Percentiles rank a stretch among this genome's conserved stretches.
phyloP scores from a whole-genome alignment of 2,113 vertebrate species.

The Climacteris rufus region DNA sequence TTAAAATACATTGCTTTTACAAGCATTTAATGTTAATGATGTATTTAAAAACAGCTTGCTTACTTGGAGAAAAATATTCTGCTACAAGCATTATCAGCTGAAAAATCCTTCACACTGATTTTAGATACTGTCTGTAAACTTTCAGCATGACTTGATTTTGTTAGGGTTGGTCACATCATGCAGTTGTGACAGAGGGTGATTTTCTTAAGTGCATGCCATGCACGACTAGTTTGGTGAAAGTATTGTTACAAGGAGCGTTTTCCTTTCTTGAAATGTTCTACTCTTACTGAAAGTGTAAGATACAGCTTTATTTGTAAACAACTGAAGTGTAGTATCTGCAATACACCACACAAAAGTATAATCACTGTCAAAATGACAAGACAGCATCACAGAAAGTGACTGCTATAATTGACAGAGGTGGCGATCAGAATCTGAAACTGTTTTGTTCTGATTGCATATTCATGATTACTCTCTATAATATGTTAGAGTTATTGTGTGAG shows the following conservation, averaged over 20 bases:
- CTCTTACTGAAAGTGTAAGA: slow-evolving; percentile 39
- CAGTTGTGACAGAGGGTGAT: background rate
- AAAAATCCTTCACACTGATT: background rate
- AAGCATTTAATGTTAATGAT: background rate
- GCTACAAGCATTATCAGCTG: background rate
- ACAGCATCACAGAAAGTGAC: slow-evolving; percentile 60
- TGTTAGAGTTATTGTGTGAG: slow-evolving; percentile 59
- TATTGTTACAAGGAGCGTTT: slow-evolving; percentile 57
- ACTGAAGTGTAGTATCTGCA: slow-evolving; percentile 60
- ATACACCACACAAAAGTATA: slow-evolving; percentile 69
- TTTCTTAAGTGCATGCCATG: background rate
- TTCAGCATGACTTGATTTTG: background rate
- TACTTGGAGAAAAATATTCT: background rate
- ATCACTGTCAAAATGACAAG: slow-evolving; percentile 75
- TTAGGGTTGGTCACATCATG: background rate
- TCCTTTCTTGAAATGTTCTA: slow-evolving; percentile 47
- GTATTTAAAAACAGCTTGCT: background rate
- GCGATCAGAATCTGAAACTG: slow-evolving; percentile 64
- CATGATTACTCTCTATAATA: slow-evolving; percentile 70
- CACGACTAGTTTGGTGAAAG: slow-evolving; percentile 29
- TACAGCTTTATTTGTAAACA: slow-evolving; percentile 75
- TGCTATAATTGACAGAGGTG: slow-evolving; percentile 71
- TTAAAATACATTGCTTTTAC: background rate
- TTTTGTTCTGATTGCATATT: slow-evolving; percentile 74
- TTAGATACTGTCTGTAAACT: background rate